Conservation (phyloP, 2,113 vertebrate genomes). For the Echinops telfairi region DNA sequence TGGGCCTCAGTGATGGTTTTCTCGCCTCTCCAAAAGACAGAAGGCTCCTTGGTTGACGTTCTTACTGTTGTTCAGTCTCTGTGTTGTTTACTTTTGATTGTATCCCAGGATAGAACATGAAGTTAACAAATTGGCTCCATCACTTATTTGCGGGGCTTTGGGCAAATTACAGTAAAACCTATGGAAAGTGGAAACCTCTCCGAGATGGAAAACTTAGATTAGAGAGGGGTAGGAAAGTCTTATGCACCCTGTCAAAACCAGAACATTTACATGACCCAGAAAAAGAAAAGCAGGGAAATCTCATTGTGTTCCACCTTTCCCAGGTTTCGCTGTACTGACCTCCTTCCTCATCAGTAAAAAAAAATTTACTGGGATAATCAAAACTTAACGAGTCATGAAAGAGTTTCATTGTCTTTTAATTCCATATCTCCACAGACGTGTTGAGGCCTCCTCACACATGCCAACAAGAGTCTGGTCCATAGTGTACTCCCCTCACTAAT, state of each 20-base stretch:
- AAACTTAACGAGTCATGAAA: too few species aligned
- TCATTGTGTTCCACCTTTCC: background rate
- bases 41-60: background rate
- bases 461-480: too few species aligned
- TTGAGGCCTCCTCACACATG: too few species aligned
- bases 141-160: background rate
- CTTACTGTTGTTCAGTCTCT: background rate
- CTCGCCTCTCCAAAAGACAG: background rate
- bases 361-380: background rate
- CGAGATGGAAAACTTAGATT: too few species aligned
- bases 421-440: too few species aligned
- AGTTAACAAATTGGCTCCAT: background rate
- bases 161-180: background rate
- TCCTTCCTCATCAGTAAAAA: constrained; percentile 4
- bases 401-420: too few species aligned
- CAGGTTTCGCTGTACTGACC: background rate
- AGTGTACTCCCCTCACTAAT: background rate
- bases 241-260: background rate
- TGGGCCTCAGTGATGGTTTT: background rate
- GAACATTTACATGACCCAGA: background rate
- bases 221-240: background rate
- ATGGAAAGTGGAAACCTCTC: too few species aligned
- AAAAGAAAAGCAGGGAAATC: background rate
- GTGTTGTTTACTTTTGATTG: constrained; percentile 12
- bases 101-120: constrained; percentile 23